These are phyloP conservation scores for Martes martes DNA, from an alignment of 2,113 vertebrate species.

Conservation along the genomic window DNA sequence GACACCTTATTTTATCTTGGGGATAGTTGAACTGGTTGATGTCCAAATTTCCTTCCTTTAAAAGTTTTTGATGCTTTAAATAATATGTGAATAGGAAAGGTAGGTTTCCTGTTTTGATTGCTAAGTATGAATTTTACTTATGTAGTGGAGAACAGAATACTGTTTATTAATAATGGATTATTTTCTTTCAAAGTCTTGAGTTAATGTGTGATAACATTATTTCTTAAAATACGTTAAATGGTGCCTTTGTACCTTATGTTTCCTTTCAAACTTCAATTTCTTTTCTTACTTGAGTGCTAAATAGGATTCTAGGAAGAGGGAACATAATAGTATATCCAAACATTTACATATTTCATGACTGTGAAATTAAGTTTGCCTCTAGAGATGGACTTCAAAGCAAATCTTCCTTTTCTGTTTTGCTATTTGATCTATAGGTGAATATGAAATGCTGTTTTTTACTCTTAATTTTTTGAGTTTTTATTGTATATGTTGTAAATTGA, in stretches of 20 bases:
- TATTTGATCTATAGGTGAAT: not conserved
- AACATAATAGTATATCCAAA: not conserved
- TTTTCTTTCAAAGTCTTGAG: not conserved
- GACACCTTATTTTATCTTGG: not conserved
- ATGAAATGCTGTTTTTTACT: not conserved
- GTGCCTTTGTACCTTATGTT: not conserved
- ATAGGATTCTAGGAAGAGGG: not conserved
- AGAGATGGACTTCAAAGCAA: constrained; percentile 9
- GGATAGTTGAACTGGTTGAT: not conserved
- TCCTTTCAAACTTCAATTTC: not conserved
- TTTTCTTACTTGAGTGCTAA: not conserved
- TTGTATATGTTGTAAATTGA: not conserved
- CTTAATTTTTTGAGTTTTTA: not conserved
- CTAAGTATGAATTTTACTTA: constrained; percentile 33
- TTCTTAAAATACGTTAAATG: not conserved
- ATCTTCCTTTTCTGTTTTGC: not conserved
- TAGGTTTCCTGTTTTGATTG: constrained; percentile 30
- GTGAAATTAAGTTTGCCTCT: constrained; percentile 9
- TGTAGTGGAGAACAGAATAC: not conserved
- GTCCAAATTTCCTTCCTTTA: not conserved
- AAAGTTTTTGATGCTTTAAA: constrained; percentile 10
- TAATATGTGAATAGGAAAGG: constrained; percentile 24
- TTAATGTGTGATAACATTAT: not conserved
- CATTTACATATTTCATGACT: not conserved
- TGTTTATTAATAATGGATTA: not conserved